Evolutionary conservation across 2,797 vertebrate species (phyloP).

Genomic region (Macrochelys suwanniensis): DNA sequence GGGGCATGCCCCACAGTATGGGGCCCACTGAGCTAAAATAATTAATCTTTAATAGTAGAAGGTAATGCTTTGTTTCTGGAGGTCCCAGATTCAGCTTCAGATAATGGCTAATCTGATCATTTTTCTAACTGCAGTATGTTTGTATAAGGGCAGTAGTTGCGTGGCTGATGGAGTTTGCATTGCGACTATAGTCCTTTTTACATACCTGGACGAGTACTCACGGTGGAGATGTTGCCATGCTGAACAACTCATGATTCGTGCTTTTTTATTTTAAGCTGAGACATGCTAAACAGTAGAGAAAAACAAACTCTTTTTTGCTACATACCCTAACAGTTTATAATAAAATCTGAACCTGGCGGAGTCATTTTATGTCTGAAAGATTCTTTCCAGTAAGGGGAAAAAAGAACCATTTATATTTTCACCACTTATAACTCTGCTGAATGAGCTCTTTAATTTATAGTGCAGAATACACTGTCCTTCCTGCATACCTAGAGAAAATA

Average conservation of each 20-base stretch:
- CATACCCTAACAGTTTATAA: accelerated
- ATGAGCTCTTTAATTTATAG: constrained; percentile 49
- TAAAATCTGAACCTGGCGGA: accelerated
- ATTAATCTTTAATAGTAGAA: neutral
- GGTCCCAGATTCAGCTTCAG: neutral
- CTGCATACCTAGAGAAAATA: neutral
- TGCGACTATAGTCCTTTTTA: neutral
- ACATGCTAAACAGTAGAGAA: neutral
- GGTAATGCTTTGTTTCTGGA: accelerated
- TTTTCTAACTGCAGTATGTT: neutral
- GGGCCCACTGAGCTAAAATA: neutral
- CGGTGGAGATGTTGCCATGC: neutral
- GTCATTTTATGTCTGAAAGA: neutral
- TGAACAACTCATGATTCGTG: accelerated
- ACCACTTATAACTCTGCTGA: constrained; percentile 25
- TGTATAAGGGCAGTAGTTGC: neutral
- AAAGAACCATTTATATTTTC: neutral
- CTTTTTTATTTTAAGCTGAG: neutral
- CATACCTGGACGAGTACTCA: neutral
- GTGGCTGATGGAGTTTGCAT: too few relatives aligned
- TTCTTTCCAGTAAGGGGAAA: neutral
- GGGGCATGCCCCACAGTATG: neutral
- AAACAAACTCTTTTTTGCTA: neutral
- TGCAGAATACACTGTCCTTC: neutral
- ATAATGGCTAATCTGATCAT: neutral